Evolutionary conservation across 1,140 invertebrate species (phyloP).

Genomic region (Cydia amplana): DNA sequence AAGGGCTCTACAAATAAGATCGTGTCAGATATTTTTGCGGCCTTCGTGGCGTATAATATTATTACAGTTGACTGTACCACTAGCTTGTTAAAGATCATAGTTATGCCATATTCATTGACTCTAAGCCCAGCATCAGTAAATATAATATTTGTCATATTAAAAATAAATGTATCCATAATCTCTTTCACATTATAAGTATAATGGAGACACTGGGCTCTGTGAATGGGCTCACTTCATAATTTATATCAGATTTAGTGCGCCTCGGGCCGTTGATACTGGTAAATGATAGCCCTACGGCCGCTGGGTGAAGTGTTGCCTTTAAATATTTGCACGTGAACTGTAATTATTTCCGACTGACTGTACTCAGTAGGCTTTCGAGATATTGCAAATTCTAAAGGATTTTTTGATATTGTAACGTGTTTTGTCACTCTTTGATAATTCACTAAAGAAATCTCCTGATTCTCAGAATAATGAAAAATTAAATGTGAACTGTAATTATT

Average conservation of each 20-base stretch:
- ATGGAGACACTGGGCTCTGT: conserved; percentile 38
- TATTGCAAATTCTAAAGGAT: too few relatives aligned
- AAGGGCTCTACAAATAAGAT: too few relatives aligned
- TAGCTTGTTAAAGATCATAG: too few relatives aligned
- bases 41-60: too few relatives aligned
- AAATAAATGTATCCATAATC: not conserved
- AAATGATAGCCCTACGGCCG: conserved; percentile 31
- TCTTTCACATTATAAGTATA: conserved; percentile 18
- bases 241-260: conserved; percentile 43
- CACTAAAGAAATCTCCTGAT: too few relatives aligned
- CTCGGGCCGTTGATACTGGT: conserved; percentile 39
- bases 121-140: not conserved
- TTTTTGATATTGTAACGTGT: too few relatives aligned
- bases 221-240: conserved; percentile 45
- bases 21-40: too few relatives aligned
- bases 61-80: too few relatives aligned
- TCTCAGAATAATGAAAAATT: too few relatives aligned
- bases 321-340: conserved; percentile 19
- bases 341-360: not conserved
- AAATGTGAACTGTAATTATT: conserved; percentile 7
- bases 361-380: not conserved
- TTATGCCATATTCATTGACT: too few relatives aligned
- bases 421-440: too few relatives aligned
- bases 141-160: not conserved
- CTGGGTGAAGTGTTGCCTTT: not conserved